These are phyloP conservation scores for Emmelina monodactyla DNA, from an alignment of 2,888 invertebrate genomes.

Conservation along the genomic window DNA sequence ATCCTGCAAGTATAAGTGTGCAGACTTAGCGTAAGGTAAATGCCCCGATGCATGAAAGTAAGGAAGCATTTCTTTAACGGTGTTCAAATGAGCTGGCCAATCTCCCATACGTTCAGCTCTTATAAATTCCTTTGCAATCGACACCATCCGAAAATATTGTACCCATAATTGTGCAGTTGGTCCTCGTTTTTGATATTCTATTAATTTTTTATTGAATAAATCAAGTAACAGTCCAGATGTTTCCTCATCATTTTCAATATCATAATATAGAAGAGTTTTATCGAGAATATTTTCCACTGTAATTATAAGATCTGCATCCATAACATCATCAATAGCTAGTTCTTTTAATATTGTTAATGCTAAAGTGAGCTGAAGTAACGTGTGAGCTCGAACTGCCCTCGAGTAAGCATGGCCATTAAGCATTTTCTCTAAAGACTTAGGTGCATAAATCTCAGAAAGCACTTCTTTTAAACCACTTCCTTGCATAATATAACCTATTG, in stretches of 20 bases:
- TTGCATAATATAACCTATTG: conserved; percentile 27
- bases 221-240: background rate
- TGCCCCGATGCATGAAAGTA: conserved; percentile 7
- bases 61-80: conserved; percentile 5
- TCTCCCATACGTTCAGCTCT: conserved; percentile 19
- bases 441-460: conserved; percentile 18
- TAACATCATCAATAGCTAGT: conserved; percentile 15
- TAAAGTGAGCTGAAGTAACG: too few relatives aligned
- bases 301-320: background rate
- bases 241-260: background rate
- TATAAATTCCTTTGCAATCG: conserved; percentile 18
- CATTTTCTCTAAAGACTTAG: conserved; percentile 26
- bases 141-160: conserved; percentile 21
- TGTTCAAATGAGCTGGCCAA: conserved; percentile 1
- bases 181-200: conserved; percentile 7
- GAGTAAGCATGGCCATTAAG: conserved; percentile 24
- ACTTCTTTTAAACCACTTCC: conserved; percentile 23
- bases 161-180: conserved; percentile 20
- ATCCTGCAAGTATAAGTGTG: conserved; percentile 17
- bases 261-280: conserved; percentile 11
- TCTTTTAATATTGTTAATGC: conserved; percentile 26
- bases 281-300: background rate
- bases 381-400: too few relatives aligned
- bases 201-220: conserved; percentile 2
- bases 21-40: conserved; percentile 17